Conservation (phyloP, 2,113 vertebrate species). For the Cacatua alba region DNA sequence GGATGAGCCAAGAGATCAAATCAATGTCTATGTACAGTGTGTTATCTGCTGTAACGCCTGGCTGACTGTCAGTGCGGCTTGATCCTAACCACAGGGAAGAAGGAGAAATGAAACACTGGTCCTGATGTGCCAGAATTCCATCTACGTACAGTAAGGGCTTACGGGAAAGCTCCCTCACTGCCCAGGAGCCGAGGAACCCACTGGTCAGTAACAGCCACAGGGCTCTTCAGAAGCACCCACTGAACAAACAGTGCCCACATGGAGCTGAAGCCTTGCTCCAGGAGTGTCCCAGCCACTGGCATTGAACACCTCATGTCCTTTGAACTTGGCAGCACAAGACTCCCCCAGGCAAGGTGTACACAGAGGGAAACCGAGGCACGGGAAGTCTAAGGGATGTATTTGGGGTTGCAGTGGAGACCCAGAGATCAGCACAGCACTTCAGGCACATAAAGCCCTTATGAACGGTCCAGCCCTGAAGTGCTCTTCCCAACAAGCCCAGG, state of each 20-base stretch:
- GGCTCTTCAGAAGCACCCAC: not conserved
- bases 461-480: not conserved
- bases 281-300: accelerated
- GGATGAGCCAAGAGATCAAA: constrained; percentile 10
- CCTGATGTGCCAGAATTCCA: not conserved
- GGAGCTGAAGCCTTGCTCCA: not conserved
- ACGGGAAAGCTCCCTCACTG: not conserved
- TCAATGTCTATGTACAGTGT: not conserved
- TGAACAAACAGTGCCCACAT: not conserved
- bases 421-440: not conserved
- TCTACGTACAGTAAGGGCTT: not conserved
- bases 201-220: not conserved
- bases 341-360: not conserved
- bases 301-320: accelerated
- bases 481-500: not conserved
- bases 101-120: not conserved
- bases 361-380: not conserved
- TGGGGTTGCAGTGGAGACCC: accelerated
- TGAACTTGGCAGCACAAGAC: not conserved
- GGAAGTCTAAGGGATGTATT: not conserved
- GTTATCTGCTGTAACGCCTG: not conserved
- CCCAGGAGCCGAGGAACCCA: not conserved
- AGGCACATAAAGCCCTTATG: not conserved
- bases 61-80: not conserved
- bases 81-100: not conserved